Percentiles rank a stretch among this genome's conserved stretches.
These are phyloP conservation scores for Archaeoteleia sp. DNA, from an alignment of 2,888 invertebrate genomes.

Conservation along the genomic window DNA sequence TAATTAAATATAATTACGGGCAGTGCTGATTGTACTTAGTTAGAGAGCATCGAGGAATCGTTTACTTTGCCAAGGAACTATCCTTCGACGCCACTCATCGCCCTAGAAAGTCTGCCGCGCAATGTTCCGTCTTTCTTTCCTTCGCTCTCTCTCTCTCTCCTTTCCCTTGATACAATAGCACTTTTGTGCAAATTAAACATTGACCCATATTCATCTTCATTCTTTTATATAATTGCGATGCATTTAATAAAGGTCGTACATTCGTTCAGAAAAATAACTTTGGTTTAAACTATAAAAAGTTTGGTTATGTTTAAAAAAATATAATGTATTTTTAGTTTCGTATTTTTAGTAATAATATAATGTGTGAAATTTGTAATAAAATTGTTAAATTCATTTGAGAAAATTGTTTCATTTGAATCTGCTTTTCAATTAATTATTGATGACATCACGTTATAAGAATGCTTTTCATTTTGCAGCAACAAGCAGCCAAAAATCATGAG, in stretches of 20 bases:
- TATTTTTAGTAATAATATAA: no score
- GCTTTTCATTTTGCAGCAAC: slow-evolving; percentile 78
- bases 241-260: no score
- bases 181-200: slow-evolving; percentile 31
- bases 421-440: slow-evolving; percentile 1
- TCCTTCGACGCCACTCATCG: slow-evolving; percentile 14
- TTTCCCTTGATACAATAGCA: slow-evolving; percentile 28
- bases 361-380: no score
- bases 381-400: slow-evolving; percentile 8
- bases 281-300: no score
- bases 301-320: no score
- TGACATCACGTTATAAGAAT: no score
- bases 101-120: slow-evolving; percentile 20
- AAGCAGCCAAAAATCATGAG: slow-evolving; percentile 83
- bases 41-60: slow-evolving; percentile 17
- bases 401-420: background rate
- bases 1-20: slow-evolving; percentile 15
- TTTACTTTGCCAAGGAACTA: slow-evolving; percentile 3
- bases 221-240: slow-evolving; percentile 1
- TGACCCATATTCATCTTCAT: slow-evolving; percentile 28
- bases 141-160: slow-evolving; percentile 35
- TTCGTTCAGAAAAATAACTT: slow-evolving; percentile 11
- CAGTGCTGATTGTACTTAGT: slow-evolving; percentile 14
- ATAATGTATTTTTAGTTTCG: no score
- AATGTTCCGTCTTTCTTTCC: slow-evolving; percentile 8